Conservation (phyloP, 1,140 invertebrate species). For the Bombus pascuorum region DNA sequence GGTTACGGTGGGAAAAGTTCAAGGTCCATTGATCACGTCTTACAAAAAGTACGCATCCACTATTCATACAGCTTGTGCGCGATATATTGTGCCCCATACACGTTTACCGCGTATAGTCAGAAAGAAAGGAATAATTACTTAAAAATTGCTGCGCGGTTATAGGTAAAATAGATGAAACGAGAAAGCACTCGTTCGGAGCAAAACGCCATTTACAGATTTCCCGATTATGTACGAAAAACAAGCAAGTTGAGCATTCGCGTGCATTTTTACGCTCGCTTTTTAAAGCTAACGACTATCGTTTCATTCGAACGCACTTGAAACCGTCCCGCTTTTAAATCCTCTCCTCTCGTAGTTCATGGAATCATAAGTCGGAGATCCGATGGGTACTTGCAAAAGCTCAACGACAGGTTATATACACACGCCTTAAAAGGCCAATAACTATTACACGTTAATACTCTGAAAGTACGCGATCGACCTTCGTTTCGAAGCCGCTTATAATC, state of each 20-base stretch:
- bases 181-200: not conserved
- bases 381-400: no score
- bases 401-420: not conserved
- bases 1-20: not conserved
- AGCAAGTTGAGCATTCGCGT: not conserved
- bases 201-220: not conserved
- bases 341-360: no score
- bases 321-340: not conserved
- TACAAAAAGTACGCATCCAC: not conserved
- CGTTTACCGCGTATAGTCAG: not conserved
- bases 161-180: not conserved
- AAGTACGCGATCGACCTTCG: not conserved
- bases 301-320: not conserved
- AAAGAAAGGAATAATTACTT: not conserved
- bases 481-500: not conserved
- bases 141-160: not conserved
- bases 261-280: not conserved
- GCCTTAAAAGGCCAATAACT: not conserved
- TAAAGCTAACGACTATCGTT: no score
- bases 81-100: not conserved
- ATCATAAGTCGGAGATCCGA: not conserved
- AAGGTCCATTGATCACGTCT: not conserved
- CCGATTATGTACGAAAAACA: not conserved
- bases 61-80: not conserved
- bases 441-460: not conserved